Evolutionary conservation across 2,888 invertebrate species (phyloP).

Genomic region (Tinea pellionella): DNA sequence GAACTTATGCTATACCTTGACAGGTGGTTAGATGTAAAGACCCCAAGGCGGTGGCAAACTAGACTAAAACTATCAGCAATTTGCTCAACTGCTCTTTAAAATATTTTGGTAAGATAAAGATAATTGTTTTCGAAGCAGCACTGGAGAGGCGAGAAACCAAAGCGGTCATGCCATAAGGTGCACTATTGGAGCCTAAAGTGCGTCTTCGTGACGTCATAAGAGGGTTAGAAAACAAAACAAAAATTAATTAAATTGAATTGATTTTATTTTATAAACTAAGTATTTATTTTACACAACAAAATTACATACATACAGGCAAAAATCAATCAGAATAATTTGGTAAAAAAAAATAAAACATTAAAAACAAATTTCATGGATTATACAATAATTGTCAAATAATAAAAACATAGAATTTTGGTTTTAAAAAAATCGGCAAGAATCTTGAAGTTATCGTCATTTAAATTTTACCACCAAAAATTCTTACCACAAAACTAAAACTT

Average conservation of each 20-base stretch:
- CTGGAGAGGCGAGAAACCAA: too few species aligned
- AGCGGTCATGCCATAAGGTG: too few species aligned
- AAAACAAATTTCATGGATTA: conserved; percentile 25
- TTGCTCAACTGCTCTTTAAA: too few species aligned
- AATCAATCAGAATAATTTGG: conserved; percentile 60
- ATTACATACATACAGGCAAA: conserved; percentile 65
- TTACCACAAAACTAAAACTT: too few species aligned
- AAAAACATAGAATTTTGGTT: conserved; percentile 15
- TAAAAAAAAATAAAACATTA: conserved; percentile 34
- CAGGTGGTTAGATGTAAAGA: too few species aligned
- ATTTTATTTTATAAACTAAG: conserved; percentile 57
- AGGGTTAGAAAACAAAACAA: conserved; percentile 38
- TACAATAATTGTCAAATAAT: conserved; percentile 20
- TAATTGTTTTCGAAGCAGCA: too few species aligned
- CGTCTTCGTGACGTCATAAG: not conserved
- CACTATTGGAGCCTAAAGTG: too few species aligned
- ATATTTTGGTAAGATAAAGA: too few species aligned
- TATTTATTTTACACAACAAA: conserved; percentile 70
- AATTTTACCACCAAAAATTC: not conserved
- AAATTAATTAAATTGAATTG: conserved; percentile 54
- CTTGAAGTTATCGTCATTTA: not conserved
- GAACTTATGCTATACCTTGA: too few species aligned
- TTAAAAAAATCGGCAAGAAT: conserved; percentile 16
- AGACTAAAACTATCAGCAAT: too few species aligned
- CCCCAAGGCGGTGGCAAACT: too few species aligned